Conservation (phyloP, 2,113 vertebrate genomes). For the Megaceryle torquata region DNA sequence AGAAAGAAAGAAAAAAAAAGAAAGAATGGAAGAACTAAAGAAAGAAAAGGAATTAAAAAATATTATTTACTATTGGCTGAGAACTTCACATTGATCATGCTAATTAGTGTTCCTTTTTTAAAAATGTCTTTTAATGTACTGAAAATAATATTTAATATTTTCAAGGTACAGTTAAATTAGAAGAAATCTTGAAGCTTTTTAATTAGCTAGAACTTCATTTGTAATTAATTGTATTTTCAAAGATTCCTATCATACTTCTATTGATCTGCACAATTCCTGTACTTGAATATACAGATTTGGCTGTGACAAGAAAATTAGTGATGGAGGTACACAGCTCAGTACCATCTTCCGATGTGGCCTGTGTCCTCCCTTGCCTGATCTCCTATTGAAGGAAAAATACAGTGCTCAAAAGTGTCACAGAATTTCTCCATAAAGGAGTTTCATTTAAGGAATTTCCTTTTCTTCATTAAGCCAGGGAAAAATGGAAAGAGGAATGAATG, state of each 20-base stretch:
- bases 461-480: neutral
- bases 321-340: neutral
- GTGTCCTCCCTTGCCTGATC: neutral
- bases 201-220: constrained; percentile 49
- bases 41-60: neutral
- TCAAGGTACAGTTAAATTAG: constrained; percentile 18
- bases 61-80: neutral
- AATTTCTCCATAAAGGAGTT: neutral
- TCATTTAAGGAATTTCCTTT: neutral
- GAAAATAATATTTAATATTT: constrained; percentile 49
- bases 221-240: neutral
- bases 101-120: constrained; percentile 28
- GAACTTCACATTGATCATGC: neutral
- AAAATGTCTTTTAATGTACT: neutral
- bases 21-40: neutral
- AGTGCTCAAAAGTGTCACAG: neutral
- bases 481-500: neutral
- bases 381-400: neutral
- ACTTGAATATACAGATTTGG: neutral
- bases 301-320: neutral
- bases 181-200: constrained; percentile 43
- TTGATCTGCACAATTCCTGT: neutral
- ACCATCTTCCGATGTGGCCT: neutral
- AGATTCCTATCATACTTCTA: neutral
- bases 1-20: neutral